phyloP scores from a whole-genome alignment of 1,140 invertebrate species.

The Thaumatotibia leucotreta region DNA sequence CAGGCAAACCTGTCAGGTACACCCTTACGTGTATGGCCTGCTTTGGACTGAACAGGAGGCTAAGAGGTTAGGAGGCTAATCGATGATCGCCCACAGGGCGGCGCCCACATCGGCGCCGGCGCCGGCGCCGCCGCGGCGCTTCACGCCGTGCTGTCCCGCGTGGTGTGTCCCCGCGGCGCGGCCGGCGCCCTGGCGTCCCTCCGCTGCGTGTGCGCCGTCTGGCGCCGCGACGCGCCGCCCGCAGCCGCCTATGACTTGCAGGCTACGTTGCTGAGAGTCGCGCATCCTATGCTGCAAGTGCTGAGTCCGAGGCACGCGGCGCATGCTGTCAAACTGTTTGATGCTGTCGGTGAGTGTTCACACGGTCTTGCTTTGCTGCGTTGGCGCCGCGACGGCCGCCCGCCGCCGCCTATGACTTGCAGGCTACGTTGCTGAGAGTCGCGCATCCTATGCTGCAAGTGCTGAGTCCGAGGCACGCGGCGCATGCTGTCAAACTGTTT shows the following conservation, averaged over 20 bases:
- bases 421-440: too few relatives aligned
- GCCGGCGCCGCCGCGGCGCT: constrained; percentile 51
- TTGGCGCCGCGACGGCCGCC: too few relatives aligned
- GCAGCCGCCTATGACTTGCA: constrained; percentile 52
- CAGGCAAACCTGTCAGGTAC: too few relatives aligned
- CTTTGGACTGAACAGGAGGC: too few relatives aligned
- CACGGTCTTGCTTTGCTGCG: too few relatives aligned
- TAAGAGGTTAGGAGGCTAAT: too few relatives aligned
- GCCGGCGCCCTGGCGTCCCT: constrained; percentile 44
- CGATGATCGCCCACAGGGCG: constrained; percentile 45
- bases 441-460: too few relatives aligned
- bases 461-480: too few relatives aligned
- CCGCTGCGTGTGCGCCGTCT: constrained; percentile 31
- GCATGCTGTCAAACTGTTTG: constrained; percentile 47
- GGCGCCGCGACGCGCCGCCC: constrained; percentile 25
- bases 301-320: constrained; percentile 37
- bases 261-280: constrained; percentile 51
- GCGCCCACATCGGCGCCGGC: constrained; percentile 46
- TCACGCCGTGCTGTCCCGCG: constrained; percentile 52
- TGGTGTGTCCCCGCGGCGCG: constrained; percentile 48
- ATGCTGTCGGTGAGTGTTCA: constrained; percentile 50
- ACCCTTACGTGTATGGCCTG: too few relatives aligned
- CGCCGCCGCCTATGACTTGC: too few relatives aligned
- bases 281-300: constrained; percentile 52
- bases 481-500: too few relatives aligned